Evolutionary conservation across 2,888 invertebrate species (phyloP).

Genomic region (Cyrtodaria siliqua): DNA sequence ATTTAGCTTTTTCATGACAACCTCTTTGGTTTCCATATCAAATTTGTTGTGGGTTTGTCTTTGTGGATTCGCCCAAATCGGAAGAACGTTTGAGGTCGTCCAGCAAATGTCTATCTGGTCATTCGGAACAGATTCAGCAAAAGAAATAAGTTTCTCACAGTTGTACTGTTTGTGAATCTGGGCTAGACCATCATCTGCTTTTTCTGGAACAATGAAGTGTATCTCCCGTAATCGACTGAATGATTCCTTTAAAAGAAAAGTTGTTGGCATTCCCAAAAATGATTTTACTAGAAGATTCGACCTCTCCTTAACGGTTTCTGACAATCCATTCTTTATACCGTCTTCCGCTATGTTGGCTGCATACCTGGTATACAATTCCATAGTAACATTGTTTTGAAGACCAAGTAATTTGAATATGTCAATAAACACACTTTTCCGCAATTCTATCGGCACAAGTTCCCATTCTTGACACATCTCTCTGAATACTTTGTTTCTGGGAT

Average conservation of each 20-base stretch:
- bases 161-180: slow-evolving; percentile 25
- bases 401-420: slow-evolving; percentile 34
- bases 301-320: slow-evolving; percentile 18
- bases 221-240: slow-evolving; percentile 27
- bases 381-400: slow-evolving; percentile 25
- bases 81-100: slow-evolving; percentile 42
- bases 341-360: slow-evolving; percentile 24
- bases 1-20: slow-evolving; percentile 9
- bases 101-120: slow-evolving; percentile 22
- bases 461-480: background rate
- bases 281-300: slow-evolving; percentile 12
- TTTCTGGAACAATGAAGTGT: slow-evolving; percentile 47
- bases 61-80: background rate
- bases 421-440: slow-evolving; percentile 18
- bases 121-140: slow-evolving; percentile 24
- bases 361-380: slow-evolving; percentile 34
- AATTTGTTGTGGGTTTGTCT: no score
- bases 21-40: background rate
- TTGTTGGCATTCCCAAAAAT: background rate
- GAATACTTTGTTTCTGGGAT: background rate
- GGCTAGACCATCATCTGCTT: background rate
- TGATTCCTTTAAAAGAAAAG: background rate
- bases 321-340: slow-evolving; percentile 11
- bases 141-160: slow-evolving; percentile 38
- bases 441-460: slow-evolving; percentile 36